Percentiles rank a stretch among this genome's conserved stretches.
Evolutionary conservation across 2,797 vertebrate species (phyloP).

Genomic region (Semaprochilodus insignis): DNA sequence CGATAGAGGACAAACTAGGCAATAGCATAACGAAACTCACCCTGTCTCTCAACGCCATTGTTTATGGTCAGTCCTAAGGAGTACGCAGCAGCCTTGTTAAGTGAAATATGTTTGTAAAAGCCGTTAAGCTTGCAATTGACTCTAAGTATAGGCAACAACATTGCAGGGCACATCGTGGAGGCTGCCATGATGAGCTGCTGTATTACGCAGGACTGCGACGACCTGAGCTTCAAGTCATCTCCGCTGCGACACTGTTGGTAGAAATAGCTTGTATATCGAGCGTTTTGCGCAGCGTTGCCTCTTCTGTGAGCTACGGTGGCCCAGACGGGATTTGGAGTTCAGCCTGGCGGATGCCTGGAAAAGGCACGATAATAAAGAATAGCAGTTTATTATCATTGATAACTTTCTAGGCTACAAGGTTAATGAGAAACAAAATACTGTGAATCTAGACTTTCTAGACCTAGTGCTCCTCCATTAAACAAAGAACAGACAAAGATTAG

Average conservation of each 20-base stretch:
- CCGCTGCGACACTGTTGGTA: accelerated
- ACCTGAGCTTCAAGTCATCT: constrained; percentile 9
- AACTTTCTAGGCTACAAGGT: too few relatives aligned
- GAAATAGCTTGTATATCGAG: neutral
- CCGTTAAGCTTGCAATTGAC: constrained; percentile 52
- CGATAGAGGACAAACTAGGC: neutral
- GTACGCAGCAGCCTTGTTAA: constrained; percentile 58
- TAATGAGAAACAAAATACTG: too few relatives aligned
- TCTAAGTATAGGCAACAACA: constrained; percentile 70
- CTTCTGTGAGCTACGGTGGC: constrained; percentile 10
- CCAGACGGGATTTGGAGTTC: neutral
- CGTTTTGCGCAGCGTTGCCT: neutral
- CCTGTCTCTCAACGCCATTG: constrained; percentile 60
- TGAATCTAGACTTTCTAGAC: too few relatives aligned
- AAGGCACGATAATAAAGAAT: neutral
- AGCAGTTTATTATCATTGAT: too few relatives aligned
- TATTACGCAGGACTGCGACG: neutral
- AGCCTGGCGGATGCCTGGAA: neutral
- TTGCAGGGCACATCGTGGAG: constrained; percentile 39
- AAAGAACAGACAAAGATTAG: neutral
- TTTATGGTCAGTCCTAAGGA: constrained; percentile 51
- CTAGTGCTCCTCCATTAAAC: neutral
- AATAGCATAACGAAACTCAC: neutral
- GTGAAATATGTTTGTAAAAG: constrained; percentile 26
- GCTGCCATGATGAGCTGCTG: constrained; percentile 77